A percentile compares a stretch with the other conserved stretches of the same genome.
phyloP scores from a whole-genome alignment of 2,797 vertebrate genomes.

The Etheostoma perlongum region DNA sequence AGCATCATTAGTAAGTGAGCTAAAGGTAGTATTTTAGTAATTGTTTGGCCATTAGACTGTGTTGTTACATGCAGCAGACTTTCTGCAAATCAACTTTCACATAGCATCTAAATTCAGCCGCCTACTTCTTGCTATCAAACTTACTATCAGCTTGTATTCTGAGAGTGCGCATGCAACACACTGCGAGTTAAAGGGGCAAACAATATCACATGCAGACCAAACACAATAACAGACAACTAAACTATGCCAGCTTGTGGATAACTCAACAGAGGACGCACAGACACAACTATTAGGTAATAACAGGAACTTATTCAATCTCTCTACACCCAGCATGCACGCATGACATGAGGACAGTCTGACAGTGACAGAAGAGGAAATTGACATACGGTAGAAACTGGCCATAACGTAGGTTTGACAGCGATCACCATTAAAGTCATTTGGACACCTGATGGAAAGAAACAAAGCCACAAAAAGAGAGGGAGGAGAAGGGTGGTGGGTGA shows the following conservation, averaged over 20 bases:
- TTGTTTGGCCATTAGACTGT: slow-evolving; percentile 43
- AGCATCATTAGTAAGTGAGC: slow-evolving; percentile 34
- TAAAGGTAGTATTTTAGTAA: slow-evolving; percentile 32
- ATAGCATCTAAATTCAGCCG: slow-evolving; percentile 30
- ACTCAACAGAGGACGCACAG: slow-evolving; percentile 55
- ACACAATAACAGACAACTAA: slow-evolving; percentile 52
- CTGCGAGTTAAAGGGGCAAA: slow-evolving; percentile 30
- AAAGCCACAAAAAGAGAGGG: slow-evolving; percentile 92
- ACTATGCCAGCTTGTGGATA: slow-evolving; percentile 61
- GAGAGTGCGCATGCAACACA: slow-evolving; percentile 58
- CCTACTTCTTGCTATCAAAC: slow-evolving; percentile 26
- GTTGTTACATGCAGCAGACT: slow-evolving; percentile 59
- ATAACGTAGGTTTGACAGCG: slow-evolving; percentile 99
- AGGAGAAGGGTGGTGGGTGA: slow-evolving; percentile 88
- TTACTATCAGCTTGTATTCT: slow-evolving; percentile 8
- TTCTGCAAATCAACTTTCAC: slow-evolving; percentile 42
- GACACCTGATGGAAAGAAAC: slow-evolving; percentile 96
- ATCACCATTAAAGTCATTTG: slow-evolving; percentile 99
- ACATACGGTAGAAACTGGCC: slow-evolving; percentile 99
- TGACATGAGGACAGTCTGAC: slow-evolving; percentile 72
- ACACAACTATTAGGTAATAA: slow-evolving; percentile 62
- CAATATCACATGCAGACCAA: slow-evolving; percentile 63
- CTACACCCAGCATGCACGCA: slow-evolving; percentile 77
- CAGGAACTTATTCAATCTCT: slow-evolving; percentile 57
- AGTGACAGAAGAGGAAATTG: slow-evolving; percentile 92